Evolutionary conservation across 2,113 vertebrate species (phyloP).

Genomic region (Passer montanus): DNA sequence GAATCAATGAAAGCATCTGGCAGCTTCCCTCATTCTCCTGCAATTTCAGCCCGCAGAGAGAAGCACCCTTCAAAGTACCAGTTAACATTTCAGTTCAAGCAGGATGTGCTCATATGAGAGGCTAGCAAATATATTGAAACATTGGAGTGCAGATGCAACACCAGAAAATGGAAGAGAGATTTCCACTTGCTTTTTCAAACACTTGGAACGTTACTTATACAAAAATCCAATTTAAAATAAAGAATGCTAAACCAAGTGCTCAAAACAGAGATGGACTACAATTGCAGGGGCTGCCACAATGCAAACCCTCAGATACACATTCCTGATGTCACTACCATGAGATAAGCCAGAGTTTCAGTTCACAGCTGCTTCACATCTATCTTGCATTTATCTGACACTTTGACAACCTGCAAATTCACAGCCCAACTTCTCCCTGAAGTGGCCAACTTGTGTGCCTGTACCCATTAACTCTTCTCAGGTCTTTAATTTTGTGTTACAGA

Average conservation of each 20-base stretch:
- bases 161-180: background rate
- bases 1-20: background rate
- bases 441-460: background rate
- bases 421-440: background rate
- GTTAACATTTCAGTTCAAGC: background rate
- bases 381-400: background rate
- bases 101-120: background rate
- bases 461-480: background rate
- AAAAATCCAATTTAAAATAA: background rate
- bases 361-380: background rate
- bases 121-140: background rate
- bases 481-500: background rate
- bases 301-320: accelerated
- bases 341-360: background rate
- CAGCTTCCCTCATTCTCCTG: background rate
- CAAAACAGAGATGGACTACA: background rate
- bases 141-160: background rate
- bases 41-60: background rate
- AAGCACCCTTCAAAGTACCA: background rate
- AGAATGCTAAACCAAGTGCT: background rate
- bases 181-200: background rate
- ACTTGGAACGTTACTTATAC: background rate
- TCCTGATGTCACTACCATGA: background rate
- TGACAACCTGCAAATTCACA: background rate
- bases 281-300: background rate